Evolutionary conservation across 2,888 invertebrate species (phyloP).

Genomic region (Scelioninae gen. 1): DNA sequence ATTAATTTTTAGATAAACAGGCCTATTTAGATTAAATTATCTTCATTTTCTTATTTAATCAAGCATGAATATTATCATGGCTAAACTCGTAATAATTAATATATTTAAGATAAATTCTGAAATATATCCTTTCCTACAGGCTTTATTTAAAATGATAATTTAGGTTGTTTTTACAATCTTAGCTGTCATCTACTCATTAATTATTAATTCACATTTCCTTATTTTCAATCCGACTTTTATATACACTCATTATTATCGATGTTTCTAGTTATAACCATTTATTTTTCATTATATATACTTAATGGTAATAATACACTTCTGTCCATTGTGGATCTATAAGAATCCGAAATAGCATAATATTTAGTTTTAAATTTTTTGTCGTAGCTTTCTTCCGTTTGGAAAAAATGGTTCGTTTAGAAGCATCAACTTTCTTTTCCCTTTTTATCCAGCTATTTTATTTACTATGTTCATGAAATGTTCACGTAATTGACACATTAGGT

Average conservation of each 20-base stretch:
- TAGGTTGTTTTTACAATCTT: no score
- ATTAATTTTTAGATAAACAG: no score
- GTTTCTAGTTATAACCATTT: neutral
- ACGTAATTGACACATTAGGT: slow-evolving; percentile 66
- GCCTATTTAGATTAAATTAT: no score
- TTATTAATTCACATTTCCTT: no score
- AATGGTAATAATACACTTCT: neutral
- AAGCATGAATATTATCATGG: no score
- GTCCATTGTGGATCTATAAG: neutral
- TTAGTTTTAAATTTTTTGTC: neutral
- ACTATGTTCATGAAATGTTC: slow-evolving; percentile 48
- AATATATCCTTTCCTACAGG: no score
- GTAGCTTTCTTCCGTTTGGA: neutral
- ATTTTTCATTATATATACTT: neutral
- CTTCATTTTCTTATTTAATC: no score
- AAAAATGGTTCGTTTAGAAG: slow-evolving; percentile 15
- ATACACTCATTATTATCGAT: neutral
- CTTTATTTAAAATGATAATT: no score
- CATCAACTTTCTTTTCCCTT: slow-evolving; percentile 22
- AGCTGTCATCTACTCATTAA: no score
- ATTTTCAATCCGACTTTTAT: no score
- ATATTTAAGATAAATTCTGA: no score
- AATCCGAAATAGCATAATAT: neutral
- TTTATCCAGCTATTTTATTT: slow-evolving; percentile 32
- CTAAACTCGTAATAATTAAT: no score